Evolutionary conservation across 2,888 invertebrate species (phyloP).

Genomic region (Heteromurus nitidus): DNA sequence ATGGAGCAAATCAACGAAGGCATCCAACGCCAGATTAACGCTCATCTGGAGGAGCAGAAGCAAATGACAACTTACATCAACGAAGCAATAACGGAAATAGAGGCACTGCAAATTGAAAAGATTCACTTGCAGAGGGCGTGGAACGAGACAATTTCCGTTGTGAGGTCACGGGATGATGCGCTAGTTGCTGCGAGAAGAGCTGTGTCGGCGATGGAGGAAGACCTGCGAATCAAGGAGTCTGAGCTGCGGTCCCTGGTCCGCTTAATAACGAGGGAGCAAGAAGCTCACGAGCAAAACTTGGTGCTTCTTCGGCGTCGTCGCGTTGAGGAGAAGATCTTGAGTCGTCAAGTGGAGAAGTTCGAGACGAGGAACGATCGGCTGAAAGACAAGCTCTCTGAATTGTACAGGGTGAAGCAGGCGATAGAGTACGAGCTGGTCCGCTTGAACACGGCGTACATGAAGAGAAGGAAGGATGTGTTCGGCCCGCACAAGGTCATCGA

Average conservation of each 20-base stretch:
- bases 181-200: conserved; percentile 69
- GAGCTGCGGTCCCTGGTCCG: conserved; percentile 69
- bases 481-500: conserved; percentile 75
- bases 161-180: conserved; percentile 72
- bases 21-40: conserved; percentile 72
- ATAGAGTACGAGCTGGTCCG: conserved; percentile 75
- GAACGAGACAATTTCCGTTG: conserved; percentile 73
- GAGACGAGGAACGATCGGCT: conserved; percentile 56
- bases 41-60: conserved; percentile 72
- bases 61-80: conserved; percentile 70
- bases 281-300: conserved; percentile 67
- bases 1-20: conserved; percentile 72
- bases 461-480: conserved; percentile 75
- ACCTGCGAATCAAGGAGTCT: conserved; percentile 64
- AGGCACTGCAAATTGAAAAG: conserved; percentile 73
- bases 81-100: conserved; percentile 72
- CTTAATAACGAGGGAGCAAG: conserved; percentile 71
- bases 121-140: conserved; percentile 72
- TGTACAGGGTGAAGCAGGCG: conserved; percentile 60
- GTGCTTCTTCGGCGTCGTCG: conserved; percentile 69
- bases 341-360: conserved; percentile 61
- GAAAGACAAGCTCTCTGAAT: conserved; percentile 54
- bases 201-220: conserved; percentile 66
- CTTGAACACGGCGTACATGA: conserved; percentile 76
- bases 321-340: conserved; percentile 70